phyloP scores from a whole-genome alignment of 2,888 invertebrate genomes.

The Drosophila paramelanica region DNA sequence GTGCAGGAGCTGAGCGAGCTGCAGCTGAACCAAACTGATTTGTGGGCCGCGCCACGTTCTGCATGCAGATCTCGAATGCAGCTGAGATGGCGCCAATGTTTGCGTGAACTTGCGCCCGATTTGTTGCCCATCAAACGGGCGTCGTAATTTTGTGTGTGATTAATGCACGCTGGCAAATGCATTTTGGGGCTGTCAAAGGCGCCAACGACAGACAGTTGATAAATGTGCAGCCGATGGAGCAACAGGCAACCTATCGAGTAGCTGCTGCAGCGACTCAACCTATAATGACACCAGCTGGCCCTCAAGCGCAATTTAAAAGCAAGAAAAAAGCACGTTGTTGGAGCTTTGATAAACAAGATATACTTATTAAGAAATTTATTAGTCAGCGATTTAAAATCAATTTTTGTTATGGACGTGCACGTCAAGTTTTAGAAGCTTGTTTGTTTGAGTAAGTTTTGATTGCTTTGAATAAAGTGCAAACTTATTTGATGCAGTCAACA shows the following conservation, averaged over 20 bases:
- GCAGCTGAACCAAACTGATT: slow-evolving; percentile 43
- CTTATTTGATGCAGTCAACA: too few species aligned
- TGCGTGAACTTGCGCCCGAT: slow-evolving; percentile 75
- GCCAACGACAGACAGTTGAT: slow-evolving; percentile 36
- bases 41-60: slow-evolving; percentile 31
- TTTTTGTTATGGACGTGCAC: too few species aligned
- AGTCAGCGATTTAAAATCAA: too few species aligned
- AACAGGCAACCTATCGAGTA: slow-evolving; percentile 48
- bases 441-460: too few species aligned
- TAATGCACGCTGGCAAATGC: slow-evolving; percentile 60
- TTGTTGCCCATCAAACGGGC: slow-evolving; percentile 72
- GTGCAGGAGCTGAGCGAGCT: slow-evolving; percentile 9
- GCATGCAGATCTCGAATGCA: slow-evolving; percentile 46
- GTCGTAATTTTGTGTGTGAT: slow-evolving; percentile 64
- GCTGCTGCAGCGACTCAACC: neutral
- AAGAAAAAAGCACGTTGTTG: neutral
- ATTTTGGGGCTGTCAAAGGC: slow-evolving; percentile 45
- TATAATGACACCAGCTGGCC: slow-evolving; percentile 5
- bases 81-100: slow-evolving; percentile 61
- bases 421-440: too few species aligned
- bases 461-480: too few species aligned
- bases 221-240: slow-evolving; percentile 44
- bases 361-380: too few species aligned
- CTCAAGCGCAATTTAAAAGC: neutral
- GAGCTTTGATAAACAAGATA: neutral